These are phyloP conservation scores for Drosophila punjabiensis DNA, from an alignment of 1,140 invertebrate species.

Conservation along the genomic window DNA sequence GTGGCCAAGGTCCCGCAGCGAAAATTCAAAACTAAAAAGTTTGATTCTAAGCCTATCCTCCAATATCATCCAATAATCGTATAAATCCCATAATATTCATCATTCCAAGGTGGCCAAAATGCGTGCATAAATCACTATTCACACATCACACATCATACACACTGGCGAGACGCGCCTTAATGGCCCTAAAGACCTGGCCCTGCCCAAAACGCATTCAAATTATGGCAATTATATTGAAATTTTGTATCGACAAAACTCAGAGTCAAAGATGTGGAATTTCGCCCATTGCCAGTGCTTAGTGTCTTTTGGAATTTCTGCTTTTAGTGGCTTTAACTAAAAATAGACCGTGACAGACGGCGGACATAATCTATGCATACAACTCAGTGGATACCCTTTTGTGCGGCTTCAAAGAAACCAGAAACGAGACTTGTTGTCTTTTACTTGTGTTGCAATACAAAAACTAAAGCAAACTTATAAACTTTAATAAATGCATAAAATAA, in stretches of 20 bases:
- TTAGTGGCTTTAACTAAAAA: conserved; percentile 64
- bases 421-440: neutral
- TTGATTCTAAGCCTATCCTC: conserved; percentile 54
- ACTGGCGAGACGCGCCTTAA: neutral
- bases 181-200: conserved; percentile 53
- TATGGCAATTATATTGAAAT: conserved; percentile 81
- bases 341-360: conserved; percentile 62
- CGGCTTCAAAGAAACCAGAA: conserved; percentile 1
- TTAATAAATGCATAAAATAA: conserved; percentile 11
- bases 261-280: conserved; percentile 56
- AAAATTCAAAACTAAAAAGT: conserved; percentile 37
- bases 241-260: conserved; percentile 49
- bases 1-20: conserved; percentile 25
- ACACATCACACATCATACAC: conserved; percentile 32
- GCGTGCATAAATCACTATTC: conserved; percentile 57
- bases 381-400: conserved; percentile 30
- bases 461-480: conserved; percentile 8
- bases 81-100: conserved; percentile 15
- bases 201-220: conserved; percentile 80
- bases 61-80: neutral
- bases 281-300: conserved; percentile 5
- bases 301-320: conserved; percentile 68
- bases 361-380: conserved; percentile 45
- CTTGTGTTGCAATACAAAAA: conserved; percentile 4
- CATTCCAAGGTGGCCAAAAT: conserved; percentile 55